phyloP scores from a whole-genome alignment of 2,888 invertebrate genomes.

The Rotaria macrura region DNA sequence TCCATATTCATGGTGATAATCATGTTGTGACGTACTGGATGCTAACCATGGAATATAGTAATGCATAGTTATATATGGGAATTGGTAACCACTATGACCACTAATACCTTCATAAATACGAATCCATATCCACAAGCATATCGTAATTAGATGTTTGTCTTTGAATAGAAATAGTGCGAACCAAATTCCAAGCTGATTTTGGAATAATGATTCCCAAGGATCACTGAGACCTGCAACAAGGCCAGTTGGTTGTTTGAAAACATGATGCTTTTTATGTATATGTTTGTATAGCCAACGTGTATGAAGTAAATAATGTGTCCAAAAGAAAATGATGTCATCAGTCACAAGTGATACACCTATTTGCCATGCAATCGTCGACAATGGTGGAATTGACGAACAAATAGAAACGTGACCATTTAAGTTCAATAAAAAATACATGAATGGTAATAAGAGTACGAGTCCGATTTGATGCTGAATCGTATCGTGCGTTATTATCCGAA shows the following conservation, averaged over 20 bases:
- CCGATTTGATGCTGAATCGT: background rate
- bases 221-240: background rate
- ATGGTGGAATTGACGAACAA: background rate
- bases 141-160: background rate
- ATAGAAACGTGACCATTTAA: background rate
- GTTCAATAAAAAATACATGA: background rate
- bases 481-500: background rate
- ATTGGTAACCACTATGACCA: background rate
- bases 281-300: slow-evolving; percentile 6
- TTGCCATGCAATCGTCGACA: background rate
- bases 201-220: background rate
- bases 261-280: background rate
- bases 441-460: background rate
- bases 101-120: background rate
- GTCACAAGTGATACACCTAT: background rate
- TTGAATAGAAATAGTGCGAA: background rate
- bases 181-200: background rate
- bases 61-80: no score
- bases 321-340: background rate
- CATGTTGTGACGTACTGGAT: no score
- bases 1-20: no score
- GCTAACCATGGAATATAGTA: no score
- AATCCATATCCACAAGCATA: background rate
- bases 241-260: background rate
- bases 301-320: no score